Conservation (phyloP, 2,797 vertebrate genomes). For the Channallabes apus region DNA sequence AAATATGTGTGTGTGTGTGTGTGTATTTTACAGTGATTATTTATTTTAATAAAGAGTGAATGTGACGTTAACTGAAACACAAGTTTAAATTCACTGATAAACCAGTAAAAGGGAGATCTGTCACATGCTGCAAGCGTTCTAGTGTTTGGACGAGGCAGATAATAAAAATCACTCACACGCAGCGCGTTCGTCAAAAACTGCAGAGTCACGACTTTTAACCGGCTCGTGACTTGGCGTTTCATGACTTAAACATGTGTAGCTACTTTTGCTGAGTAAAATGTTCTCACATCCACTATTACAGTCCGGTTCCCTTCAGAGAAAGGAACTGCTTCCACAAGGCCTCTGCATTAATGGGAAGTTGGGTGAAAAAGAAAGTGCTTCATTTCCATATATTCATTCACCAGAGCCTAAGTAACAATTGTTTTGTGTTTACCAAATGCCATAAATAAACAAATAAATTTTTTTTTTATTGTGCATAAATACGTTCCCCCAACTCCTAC, state of each 20-base stretch:
- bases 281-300: not conserved
- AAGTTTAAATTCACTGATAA: too few species aligned
- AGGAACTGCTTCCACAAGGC: not conserved
- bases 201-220: conserved; percentile 50
- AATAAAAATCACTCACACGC: conserved; percentile 25
- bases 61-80: not conserved
- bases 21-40: too few species aligned
- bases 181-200: conserved; percentile 40
- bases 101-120: not conserved
- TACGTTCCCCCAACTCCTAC: too few species aligned
- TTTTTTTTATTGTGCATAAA: too few species aligned
- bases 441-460: not conserved
- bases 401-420: not conserved
- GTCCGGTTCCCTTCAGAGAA: not conserved
- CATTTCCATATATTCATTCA: not conserved
- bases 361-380: not conserved
- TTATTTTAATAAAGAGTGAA: not conserved
- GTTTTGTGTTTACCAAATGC: not conserved
- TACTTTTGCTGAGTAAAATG: conserved; percentile 12
- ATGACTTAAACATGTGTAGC: not conserved
- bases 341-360: not conserved
- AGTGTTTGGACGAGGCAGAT: not conserved
- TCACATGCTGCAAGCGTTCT: not conserved
- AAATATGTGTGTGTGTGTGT: too few species aligned
- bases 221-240: not conserved